A percentile compares a stretch with the other conserved stretches of the same genome.
Evolutionary conservation across 2,797 vertebrate species (phyloP).

Genomic region (Oryzias sinensis): DNA sequence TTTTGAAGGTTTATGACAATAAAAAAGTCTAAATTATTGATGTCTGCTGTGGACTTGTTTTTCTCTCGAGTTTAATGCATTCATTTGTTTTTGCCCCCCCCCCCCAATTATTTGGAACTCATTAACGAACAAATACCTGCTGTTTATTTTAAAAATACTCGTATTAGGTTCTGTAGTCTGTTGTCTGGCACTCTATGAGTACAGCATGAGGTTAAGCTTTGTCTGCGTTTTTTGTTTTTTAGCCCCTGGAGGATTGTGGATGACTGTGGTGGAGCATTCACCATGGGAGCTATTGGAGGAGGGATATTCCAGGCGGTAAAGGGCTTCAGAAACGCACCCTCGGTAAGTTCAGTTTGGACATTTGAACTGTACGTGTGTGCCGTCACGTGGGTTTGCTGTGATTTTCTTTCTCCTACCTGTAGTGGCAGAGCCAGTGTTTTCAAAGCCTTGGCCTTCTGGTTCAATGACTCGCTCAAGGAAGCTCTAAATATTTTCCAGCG

Average conservation of each 20-base stretch:
- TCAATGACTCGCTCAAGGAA: slow-evolving; percentile 1
- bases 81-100: too few relatives aligned
- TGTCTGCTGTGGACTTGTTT: too few relatives aligned
- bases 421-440: slow-evolving; percentile 1
- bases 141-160: not conserved
- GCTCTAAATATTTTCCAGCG: not conserved
- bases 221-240: slow-evolving; percentile 18
- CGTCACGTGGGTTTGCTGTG: not conserved
- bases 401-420: not conserved
- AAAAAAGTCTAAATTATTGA: too few relatives aligned
- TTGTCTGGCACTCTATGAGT: not conserved
- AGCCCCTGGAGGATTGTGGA: slow-evolving; percentile 98
- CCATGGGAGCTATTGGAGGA: slow-evolving; percentile 96
- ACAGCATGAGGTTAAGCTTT: not conserved
- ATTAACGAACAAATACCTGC: not conserved
- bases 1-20: too few relatives aligned
- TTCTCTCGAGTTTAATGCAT: too few relatives aligned
- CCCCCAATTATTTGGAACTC: not conserved
- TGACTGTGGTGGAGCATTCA: slow-evolving; percentile 96
- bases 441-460: slow-evolving; percentile 1
- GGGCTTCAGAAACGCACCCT: slow-evolving; percentile 93
- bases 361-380: not conserved
- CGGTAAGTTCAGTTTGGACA: slow-evolving; percentile 77
- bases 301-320: slow-evolving; percentile 96
- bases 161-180: not conserved